Evolutionary conservation across 1,140 invertebrate species (phyloP), one percentile per base, ranked within the genome.

Genomic region (Frieseomelitta varia): DNA sequence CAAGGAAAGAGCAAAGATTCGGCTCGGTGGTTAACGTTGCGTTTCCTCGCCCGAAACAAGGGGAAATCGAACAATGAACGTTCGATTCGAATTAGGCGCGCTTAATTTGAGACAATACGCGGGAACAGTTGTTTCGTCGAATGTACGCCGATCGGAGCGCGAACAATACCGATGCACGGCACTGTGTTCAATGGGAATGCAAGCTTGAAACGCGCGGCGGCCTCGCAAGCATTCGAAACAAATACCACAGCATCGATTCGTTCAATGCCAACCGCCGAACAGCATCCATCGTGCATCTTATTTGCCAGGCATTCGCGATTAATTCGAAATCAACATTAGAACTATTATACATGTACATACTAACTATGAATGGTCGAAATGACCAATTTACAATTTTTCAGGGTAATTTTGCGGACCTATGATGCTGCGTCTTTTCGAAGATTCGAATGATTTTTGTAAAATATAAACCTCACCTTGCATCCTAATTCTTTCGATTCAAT

Each of bases 231-330:
- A 21, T 34, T 68, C 65, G 65, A 68, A 68, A 68, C 65, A 68
- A 68, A 68, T 68, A 68, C 65, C 65, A 34, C 34, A 34, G 21
- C 67, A 69, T 30, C 63, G 67, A 67, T 53, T 65, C 61, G 21
- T 53, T 24, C 61, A 63, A 63, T 77, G 75, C 75, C 75, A 78
- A 53, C 47, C 21, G 14, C 30, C n/a, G 39, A 65, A 65, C 53
- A 34, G n/a, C 21, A n/a, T 4, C 1, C 12, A 30, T 71, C 39
- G 15, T 78, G 75, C n/a, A 65, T 51, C 61, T 34, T 24, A 53
- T 78, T 67, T 27, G 74, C 8, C 14, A 15, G 6, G 4, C 8
- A 0, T 58, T 12, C 74, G 4, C 6, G 24, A 39, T 39, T 17
- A 39, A 76, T 61, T 76, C 39, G 39, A 47, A 8, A 39, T 39